These are phyloP conservation scores for Zosterops hypoxanthus DNA, from an alignment of 2,113 vertebrate species.

Conservation along the genomic window DNA sequence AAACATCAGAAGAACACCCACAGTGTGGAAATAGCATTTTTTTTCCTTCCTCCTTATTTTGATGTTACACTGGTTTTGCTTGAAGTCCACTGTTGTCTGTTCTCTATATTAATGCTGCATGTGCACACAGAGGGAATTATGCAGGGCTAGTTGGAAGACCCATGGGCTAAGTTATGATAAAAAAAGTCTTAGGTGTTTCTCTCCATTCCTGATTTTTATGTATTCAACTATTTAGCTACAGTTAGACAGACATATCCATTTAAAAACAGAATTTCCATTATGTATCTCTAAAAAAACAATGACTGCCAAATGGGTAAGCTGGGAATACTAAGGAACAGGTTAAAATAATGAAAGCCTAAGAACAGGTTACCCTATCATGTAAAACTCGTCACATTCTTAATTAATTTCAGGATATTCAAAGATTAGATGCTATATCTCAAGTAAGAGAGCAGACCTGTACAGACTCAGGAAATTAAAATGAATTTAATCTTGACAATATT, in stretches of 20 bases:
- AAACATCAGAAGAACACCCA: too few species aligned
- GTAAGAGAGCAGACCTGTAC: not conserved
- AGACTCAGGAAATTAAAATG: not conserved
- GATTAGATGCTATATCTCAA: not conserved
- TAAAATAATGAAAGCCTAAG: not conserved
- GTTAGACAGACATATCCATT: not conserved
- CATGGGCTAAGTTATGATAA: not conserved
- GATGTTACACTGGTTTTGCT: not conserved
- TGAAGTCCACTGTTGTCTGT: not conserved
- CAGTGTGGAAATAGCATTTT: not conserved
- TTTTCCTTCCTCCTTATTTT: not conserved
- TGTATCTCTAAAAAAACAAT: not conserved
- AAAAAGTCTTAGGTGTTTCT: not conserved
- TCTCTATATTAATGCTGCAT: not conserved
- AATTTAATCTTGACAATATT: not conserved
- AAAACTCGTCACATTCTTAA: not conserved
- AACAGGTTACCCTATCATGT: not conserved
- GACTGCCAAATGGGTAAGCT: not conserved
- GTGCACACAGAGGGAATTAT: not conserved
- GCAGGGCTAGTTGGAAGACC: not conserved
- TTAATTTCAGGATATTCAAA: not conserved
- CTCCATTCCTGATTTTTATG: not conserved
- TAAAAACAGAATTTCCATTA: not conserved
- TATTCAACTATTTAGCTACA: not conserved
- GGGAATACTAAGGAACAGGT: not conserved